These are phyloP conservation scores for Menura novaehollandiae DNA, from an alignment of 2,113 vertebrate species.

Conservation along the genomic window DNA sequence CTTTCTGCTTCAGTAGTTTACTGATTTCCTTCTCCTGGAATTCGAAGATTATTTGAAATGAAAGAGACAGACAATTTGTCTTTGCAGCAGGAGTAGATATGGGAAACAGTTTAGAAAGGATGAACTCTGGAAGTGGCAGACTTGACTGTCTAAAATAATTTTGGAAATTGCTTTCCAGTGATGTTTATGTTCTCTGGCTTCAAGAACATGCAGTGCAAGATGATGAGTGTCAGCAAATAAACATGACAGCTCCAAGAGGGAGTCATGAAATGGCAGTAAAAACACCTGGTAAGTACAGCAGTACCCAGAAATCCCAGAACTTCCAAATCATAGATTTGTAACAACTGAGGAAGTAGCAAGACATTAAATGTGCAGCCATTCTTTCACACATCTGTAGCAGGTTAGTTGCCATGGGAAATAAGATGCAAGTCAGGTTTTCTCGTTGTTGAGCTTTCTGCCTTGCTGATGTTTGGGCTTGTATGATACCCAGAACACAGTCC, in stretches of 20 bases:
- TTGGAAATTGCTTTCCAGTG: constrained; percentile 26
- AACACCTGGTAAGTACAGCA: neutral
- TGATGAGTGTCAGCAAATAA: constrained; percentile 38
- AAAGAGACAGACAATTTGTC: constrained; percentile 37
- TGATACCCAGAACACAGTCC: neutral
- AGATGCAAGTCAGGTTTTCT: neutral
- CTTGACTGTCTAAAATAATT: neutral
- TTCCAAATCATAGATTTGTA: constrained; percentile 22
- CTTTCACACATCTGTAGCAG: neutral
- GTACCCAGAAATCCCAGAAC: neutral
- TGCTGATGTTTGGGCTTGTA: neutral
- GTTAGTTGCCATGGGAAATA: constrained; percentile 8
- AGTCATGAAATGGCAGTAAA: constrained; percentile 12
- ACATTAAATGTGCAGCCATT: neutral
- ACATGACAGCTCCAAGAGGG: constrained; percentile 6
- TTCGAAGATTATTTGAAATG: constrained; percentile 35
- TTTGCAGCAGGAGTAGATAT: constrained; percentile 34
- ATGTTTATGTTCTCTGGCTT: constrained; percentile 19
- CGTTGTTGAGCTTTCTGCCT: neutral
- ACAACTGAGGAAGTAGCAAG: neutral
- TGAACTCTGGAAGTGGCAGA: constrained; percentile 8
- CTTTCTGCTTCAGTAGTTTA: neutral
- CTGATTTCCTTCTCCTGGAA: constrained; percentile 1
- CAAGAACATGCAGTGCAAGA: neutral
- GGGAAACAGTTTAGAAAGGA: constrained; percentile 15